Evolutionary conservation across 2,113 vertebrate genomes (phyloP).

Genomic region (Anarrhichthys ocellatus): DNA sequence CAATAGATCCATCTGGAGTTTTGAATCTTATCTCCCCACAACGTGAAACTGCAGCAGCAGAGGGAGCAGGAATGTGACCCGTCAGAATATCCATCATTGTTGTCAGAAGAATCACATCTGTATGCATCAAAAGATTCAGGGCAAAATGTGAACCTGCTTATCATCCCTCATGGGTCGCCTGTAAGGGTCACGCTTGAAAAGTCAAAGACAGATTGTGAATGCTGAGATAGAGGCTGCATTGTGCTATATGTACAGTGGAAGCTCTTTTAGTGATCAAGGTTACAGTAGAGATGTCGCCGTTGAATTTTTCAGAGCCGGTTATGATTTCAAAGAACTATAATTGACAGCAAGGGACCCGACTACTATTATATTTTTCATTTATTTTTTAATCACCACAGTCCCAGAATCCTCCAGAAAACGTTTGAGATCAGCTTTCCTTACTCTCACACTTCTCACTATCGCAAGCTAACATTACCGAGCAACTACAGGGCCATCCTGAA

Average conservation of each 20-base stretch:
- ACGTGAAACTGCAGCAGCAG: constrained; percentile 60
- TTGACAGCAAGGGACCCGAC: not conserved
- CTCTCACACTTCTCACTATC: too few species aligned
- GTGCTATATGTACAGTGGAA: not conserved
- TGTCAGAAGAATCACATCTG: constrained; percentile 74
- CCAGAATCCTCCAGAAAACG: not conserved
- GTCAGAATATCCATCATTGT: constrained; percentile 75
- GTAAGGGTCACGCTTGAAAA: constrained; percentile 72
- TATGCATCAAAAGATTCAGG: constrained; percentile 68
- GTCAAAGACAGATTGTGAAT: constrained; percentile 71
- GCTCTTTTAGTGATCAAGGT: not conserved
- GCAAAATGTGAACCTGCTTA: constrained; percentile 73
- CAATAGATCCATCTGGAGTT: not conserved
- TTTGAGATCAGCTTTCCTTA: too few species aligned
- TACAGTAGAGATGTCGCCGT: not conserved
- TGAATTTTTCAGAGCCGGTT: not conserved
- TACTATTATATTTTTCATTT: not conserved
- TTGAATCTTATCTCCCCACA: not conserved
- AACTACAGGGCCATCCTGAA: too few species aligned
- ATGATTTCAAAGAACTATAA: not conserved
- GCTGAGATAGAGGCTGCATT: constrained; percentile 15
- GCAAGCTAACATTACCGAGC: too few species aligned
- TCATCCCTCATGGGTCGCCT: constrained; percentile 68
- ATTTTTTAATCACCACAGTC: not conserved
- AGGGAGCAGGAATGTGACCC: constrained; percentile 37